Base-by-base conservation (phyloP, 2,113 vertebrate genomes). In the Macaca mulatta region DNA sequence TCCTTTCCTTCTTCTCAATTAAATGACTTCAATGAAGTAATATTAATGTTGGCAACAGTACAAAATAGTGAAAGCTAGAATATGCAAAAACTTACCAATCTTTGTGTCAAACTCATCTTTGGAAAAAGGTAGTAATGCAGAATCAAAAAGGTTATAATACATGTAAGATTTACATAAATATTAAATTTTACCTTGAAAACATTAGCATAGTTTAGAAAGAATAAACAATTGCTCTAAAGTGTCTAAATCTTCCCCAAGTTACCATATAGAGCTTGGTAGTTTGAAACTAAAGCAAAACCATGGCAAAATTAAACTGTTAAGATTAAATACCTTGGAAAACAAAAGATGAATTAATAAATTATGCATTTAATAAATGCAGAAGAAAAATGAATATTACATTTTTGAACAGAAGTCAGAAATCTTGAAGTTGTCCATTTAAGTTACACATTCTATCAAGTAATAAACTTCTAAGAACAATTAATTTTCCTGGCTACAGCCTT, bases 21-120 rank as follows among this genome's bases (percentile, higher is more conserved):
- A 93, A 98, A 83, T 45, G 16, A 86, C 69, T 97, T 89, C 59
- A 90, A 96, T 84, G 89, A 61, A 95, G 81, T 94, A 67, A 96
- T 64, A 93, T 96, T 96, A 98, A 94, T 84, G 92, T 35, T 87
- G 78, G 43, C 38, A 92, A 89, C 2, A 90, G 6, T 64, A 16
- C 1, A 96, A 96, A 92, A 27, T 7, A 96, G 48, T 90, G 85
- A 96, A 97, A 98, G 67, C 22, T 83, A 96, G 40, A 93, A 93
- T 89, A 96, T 83, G 50, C 69, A 88, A 81, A 85, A 55, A 38
- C 30, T 91, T 96, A 81, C 3, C 64, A 88, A 67, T 93, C 52
- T 96, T 61, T 97, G 79, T 93, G 69, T 61, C 61, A 92, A 94
- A 93, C 40, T 89, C 69, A 90, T 82, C 89, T 12, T 0, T 79